Conservation (phyloP, 2,888 invertebrate species). For the Ophraella communa region DNA sequence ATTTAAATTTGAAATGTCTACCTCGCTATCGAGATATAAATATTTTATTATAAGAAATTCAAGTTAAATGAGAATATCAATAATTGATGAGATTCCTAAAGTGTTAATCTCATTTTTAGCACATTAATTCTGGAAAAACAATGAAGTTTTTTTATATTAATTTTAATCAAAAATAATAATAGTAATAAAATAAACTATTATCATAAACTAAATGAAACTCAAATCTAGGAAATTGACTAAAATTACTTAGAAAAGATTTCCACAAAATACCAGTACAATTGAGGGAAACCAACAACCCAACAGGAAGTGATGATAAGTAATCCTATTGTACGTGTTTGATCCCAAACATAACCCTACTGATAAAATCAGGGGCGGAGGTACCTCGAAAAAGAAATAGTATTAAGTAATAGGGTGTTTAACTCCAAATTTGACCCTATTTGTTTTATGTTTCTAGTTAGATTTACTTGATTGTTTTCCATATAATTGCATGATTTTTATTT, state of each 20-base stretch:
- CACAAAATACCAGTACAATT: not conserved
- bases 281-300: conserved; percentile 7
- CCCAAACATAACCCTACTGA: conserved; percentile 5
- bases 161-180: no score
- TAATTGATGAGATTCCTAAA: not conserved
- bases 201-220: no score
- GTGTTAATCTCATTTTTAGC: not conserved
- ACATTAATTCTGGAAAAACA: no score
- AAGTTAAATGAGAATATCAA: not conserved
- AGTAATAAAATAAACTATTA: no score
- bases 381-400: not conserved
- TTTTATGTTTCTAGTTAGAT: no score
- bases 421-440: no score
- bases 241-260: no score
- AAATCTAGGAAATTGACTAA: not conserved
- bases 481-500: no score
- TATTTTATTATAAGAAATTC: not conserved
- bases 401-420: no score
- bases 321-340: conserved; percentile 12
- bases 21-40: conserved; percentile 1
- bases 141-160: no score
- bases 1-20: conserved; percentile 3
- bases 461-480: no score
- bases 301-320: conserved; percentile 14
- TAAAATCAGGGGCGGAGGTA: not conserved